A percentile compares a stretch with the other conserved stretches of the same genome.
These are phyloP conservation scores for Crocidura indochinensis DNA, from an alignment of 2,797 vertebrate genomes.

Conservation along the genomic window DNA sequence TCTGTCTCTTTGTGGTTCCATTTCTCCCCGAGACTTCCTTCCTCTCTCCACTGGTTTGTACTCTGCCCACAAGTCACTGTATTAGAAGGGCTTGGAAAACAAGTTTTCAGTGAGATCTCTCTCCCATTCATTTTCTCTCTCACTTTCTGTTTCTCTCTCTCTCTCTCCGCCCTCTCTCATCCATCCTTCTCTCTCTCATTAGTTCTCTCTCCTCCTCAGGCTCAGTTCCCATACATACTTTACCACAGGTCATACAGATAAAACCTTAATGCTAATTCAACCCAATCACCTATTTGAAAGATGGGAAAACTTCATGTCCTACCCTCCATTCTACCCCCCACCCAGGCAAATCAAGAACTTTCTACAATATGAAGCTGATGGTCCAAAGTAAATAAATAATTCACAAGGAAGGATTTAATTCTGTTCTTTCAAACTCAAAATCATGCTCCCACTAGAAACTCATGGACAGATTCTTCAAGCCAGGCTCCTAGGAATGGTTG, in stretches of 20 bases:
- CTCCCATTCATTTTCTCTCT: no score
- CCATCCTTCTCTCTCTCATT: no score
- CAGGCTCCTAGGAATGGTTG: constrained; percentile 12
- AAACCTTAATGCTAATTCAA: constrained; percentile 35
- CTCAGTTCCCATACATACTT: no score
- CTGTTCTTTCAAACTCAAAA: constrained; percentile 47
- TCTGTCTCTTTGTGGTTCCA: background rate
- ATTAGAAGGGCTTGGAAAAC: no score
- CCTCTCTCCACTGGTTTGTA: no score
- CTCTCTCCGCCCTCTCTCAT: no score
- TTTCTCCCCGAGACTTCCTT: background rate
- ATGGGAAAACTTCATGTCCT: background rate
- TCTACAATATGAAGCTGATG: background rate
- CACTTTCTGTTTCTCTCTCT: no score
- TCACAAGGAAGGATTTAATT: constrained; percentile 37
- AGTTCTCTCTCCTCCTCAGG: no score
- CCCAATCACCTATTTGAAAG: background rate
- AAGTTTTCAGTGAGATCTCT: no score
- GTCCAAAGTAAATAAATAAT: background rate
- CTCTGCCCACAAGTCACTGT: no score
- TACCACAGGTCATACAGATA: background rate
- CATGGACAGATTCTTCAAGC: background rate
- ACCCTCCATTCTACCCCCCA: no score
- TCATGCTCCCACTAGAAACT: no score
- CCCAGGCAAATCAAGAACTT: background rate